Evolutionary conservation across 2,797 vertebrate species (phyloP), one percentile per base, ranked within the genome.

Genomic region (Neosalanx taihuensis): DNA sequence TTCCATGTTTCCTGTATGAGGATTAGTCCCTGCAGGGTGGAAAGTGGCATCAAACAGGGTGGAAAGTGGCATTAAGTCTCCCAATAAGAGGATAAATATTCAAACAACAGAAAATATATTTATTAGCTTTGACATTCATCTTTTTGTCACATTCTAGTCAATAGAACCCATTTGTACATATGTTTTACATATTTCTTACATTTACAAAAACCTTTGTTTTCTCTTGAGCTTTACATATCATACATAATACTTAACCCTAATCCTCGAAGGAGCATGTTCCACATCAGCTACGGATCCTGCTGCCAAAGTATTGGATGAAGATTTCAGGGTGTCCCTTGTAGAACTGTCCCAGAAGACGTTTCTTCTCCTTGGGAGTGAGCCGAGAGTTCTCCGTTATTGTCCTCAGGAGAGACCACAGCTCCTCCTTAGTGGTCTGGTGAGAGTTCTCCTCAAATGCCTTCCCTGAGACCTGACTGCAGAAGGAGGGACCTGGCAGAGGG

Each of bases 221-320:
- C 66, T 70, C 69, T 70, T 17, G 6, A 51, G 29, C 56, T 72
- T 67, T 70, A 71, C 67, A 81, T 63, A 76, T 69, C 71, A 72
- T 73, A 82, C 71, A 87, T 64, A 3, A 62, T 33, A 29, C 64
- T 59, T 6, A 35, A 1, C 23, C 46, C 17, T 79, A 85, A 80
- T 79, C 74, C 78, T 82, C 59, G 80, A 18, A 60, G 70, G 72
- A 85, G 59, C 75, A 87, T 67, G 88, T 89, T 13, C 41, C 41
- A 46, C 41, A 93, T 62, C 92, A 79, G 77, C 84, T 90, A 76
- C 91, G 92, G 81, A 94, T 82, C 91, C 90, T 93, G 67, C 93
- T 93, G 83, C 95, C 95, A 91, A 98, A 99, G 91, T 98, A 98
- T 67, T 97, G 94, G 81, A 95, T 91, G 81, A 98, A 98, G 82